Percentiles rank a stretch among this genome's conserved stretches.
Evolutionary conservation across 2,113 vertebrate species (phyloP).

Genomic region (Accipiter cooperii): DNA sequence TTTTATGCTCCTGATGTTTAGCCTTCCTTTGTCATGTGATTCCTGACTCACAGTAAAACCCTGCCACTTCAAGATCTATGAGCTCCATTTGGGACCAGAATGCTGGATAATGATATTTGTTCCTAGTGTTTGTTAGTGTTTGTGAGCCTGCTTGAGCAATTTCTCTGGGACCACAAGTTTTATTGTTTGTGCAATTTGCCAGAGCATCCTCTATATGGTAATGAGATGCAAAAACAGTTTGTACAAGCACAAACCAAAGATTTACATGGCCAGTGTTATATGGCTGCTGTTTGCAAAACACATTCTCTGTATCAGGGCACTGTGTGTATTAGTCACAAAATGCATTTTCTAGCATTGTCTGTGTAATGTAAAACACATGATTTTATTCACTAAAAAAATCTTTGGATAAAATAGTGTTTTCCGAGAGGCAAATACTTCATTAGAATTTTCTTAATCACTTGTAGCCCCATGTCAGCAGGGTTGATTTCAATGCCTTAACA

Average conservation of each 20-base stretch:
- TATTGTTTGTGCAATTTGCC: constrained; percentile 3
- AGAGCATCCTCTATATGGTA: not conserved
- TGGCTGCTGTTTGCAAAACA: not conserved
- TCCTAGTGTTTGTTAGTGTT: not conserved
- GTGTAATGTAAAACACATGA: not conserved
- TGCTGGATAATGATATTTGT: constrained; percentile 5
- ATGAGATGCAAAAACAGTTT: not conserved
- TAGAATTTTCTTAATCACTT: not conserved
- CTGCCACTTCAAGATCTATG: constrained; percentile 25
- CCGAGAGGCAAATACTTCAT: not conserved
- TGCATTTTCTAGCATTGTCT: not conserved
- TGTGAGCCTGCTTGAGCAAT: not conserved
- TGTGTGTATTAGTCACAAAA: not conserved
- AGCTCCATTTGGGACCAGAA: constrained; percentile 10
- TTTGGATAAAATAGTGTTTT: not conserved
- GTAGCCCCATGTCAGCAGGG: not conserved
- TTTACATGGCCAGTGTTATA: not conserved
- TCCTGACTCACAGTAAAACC: constrained; percentile 26
- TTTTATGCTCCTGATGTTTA: constrained; percentile 43
- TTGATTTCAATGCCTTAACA: not conserved
- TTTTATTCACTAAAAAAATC: not conserved
- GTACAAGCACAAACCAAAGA: not conserved
- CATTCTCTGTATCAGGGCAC: not conserved
- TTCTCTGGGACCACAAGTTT: not conserved
- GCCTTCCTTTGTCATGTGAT: constrained; percentile 3